phyloP scores from a whole-genome alignment of 2,888 invertebrate species.

The Pristionchus arcanus region DNA sequence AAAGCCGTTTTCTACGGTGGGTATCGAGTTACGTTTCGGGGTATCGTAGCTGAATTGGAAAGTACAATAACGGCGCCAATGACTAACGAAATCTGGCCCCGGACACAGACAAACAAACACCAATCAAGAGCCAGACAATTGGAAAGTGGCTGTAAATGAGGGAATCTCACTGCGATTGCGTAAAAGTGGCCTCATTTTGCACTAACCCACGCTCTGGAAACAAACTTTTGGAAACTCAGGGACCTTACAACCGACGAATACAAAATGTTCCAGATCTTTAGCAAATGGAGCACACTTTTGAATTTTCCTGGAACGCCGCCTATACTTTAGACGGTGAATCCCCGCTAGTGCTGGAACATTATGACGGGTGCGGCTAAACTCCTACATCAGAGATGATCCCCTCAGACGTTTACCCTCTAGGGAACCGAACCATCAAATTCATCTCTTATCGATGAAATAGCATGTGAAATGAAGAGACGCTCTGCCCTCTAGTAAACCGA shows the following conservation, averaged over 20 bases:
- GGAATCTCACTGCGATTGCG: background rate
- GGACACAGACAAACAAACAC: background rate
- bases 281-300: no score
- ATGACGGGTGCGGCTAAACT: background rate
- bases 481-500: background rate
- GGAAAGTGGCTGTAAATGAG: background rate
- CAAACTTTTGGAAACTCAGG: background rate
- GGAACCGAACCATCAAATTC: background rate
- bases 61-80: background rate
- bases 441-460: background rate
- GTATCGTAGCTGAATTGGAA: background rate
- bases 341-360: no score
- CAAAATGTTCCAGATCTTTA: background rate
- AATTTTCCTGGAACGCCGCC: no score
- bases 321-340: no score
- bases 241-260: no score
- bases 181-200: background rate
- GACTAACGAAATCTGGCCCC: background rate
- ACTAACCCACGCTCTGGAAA: background rate
- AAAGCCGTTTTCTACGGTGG: background rate
- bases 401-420: background rate
- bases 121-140: background rate
- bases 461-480: background rate
- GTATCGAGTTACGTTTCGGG: background rate
- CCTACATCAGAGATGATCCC: background rate